A percentile compares a stretch with the other conserved stretches of the same genome.
phyloP scores from a whole-genome alignment of 2,797 vertebrate species.

The Pseudochirops cupreus region DNA sequence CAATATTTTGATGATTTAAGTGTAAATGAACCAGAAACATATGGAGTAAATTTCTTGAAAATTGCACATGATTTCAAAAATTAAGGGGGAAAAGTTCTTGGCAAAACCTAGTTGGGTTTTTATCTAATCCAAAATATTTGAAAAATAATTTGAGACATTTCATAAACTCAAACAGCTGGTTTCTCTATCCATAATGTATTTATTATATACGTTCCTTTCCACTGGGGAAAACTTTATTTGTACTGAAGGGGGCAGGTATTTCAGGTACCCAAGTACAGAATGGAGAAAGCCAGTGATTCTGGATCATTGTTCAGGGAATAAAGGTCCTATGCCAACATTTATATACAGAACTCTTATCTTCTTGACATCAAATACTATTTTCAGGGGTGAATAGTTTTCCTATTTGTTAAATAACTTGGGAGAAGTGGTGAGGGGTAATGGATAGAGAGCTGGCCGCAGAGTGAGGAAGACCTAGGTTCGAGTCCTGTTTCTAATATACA shows the following conservation, averaged over 20 bases:
- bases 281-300: neutral
- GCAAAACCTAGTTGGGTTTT: conserved; percentile 74
- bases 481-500: neutral
- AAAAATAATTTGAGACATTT: conserved; percentile 80
- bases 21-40: conserved; percentile 79
- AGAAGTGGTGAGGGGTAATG: neutral
- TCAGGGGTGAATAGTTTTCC: conserved; percentile 2
- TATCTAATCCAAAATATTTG: conserved; percentile 78
- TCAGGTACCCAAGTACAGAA: conserved; percentile 49
- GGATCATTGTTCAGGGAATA: conserved; percentile 20
- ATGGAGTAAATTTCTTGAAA: conserved; percentile 79
- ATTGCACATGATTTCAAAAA: conserved; percentile 79
- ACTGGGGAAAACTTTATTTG: conserved; percentile 33
- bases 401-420: neutral
- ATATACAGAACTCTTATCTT: neutral
- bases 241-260: conserved; percentile 48
- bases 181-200: conserved; percentile 65
- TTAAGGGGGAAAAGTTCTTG: conserved; percentile 75
- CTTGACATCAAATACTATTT: conserved; percentile 41
- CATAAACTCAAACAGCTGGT: conserved; percentile 77
- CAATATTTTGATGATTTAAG: conserved; percentile 72
- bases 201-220: conserved; percentile 46
- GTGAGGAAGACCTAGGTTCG: neutral
- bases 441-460: neutral
- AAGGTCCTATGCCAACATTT: conserved; percentile 38